Evolutionary conservation across 2,888 invertebrate genomes (phyloP).

Genomic region (Scrobipalpa costella): DNA sequence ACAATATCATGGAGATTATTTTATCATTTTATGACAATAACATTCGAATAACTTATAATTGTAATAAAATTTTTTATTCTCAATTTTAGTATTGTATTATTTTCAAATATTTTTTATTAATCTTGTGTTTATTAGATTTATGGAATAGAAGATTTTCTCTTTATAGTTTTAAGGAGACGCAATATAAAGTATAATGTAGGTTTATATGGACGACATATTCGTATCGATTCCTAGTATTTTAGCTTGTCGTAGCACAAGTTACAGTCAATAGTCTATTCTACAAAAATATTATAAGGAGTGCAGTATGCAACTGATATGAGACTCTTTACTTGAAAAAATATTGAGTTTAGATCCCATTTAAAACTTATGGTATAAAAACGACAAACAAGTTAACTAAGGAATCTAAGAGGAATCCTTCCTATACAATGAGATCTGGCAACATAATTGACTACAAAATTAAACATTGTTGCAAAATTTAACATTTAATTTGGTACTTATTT

Average conservation of each 20-base stretch:
- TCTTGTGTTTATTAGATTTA: slow-evolving; percentile 18
- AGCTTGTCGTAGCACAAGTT: slow-evolving; percentile 21
- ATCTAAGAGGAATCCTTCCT: too few relatives aligned
- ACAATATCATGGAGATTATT: background rate
- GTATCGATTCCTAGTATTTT: slow-evolving; percentile 16
- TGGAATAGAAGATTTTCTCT: slow-evolving; percentile 8
- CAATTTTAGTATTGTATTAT: slow-evolving; percentile 2
- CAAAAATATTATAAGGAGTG: background rate
- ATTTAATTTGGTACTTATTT: too few relatives aligned
- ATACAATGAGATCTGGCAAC: too few relatives aligned
- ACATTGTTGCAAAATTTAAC: too few relatives aligned
- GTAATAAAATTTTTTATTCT: background rate
- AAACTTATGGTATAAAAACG: too few relatives aligned
- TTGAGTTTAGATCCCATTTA: too few relatives aligned
- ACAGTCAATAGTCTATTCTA: slow-evolving; percentile 14
- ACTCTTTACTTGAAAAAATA: too few relatives aligned
- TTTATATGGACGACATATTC: slow-evolving; percentile 1
- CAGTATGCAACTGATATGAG: background rate
- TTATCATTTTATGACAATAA: slow-evolving; percentile 23
- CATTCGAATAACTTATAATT: slow-evolving; percentile 4
- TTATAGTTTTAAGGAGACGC: slow-evolving; percentile 18
- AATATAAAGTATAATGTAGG: slow-evolving; percentile 19
- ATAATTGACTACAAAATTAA: too few relatives aligned
- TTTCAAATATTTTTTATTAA: slow-evolving; percentile 16
- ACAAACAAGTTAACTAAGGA: too few relatives aligned